Conservation (phyloP, 2,888 invertebrate genomes). For the Glyphotaelius pellucidus region DNA sequence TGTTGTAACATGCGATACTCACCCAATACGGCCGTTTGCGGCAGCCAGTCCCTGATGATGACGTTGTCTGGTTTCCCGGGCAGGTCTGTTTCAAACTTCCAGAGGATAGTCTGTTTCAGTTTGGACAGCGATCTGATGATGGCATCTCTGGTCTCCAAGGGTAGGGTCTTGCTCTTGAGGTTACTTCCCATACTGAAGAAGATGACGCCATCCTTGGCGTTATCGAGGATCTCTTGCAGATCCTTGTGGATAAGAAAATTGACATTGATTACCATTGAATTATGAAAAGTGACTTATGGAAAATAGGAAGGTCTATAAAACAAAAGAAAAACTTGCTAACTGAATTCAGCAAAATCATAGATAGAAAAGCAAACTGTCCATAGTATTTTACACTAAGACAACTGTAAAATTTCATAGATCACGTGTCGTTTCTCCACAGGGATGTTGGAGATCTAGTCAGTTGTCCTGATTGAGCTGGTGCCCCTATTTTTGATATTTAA, state of each 20-base stretch:
- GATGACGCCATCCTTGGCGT: constrained; percentile 68
- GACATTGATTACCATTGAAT: background rate
- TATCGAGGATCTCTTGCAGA: constrained; percentile 68
- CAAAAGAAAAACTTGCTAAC: too few species aligned
- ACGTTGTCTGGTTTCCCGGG: constrained; percentile 72
- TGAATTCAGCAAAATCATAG: too few species aligned
- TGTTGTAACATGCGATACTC: background rate
- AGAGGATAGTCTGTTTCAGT: constrained; percentile 69
- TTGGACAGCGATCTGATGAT: constrained; percentile 68
- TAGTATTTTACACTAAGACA: too few species aligned
- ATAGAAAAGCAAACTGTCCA: too few species aligned
- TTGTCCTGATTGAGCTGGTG: too few species aligned
- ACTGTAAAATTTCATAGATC: too few species aligned
- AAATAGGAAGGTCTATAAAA: too few species aligned
- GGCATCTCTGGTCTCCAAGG: constrained; percentile 65
- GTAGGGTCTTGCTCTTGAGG: constrained; percentile 67
- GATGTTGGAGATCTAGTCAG: too few species aligned
- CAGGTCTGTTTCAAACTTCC: constrained; percentile 69
- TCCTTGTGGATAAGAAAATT: constrained; percentile 60
- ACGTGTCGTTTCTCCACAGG: too few species aligned
- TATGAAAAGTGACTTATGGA: too few species aligned
- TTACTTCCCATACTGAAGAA: constrained; percentile 69
- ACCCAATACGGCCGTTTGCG: constrained; percentile 66
- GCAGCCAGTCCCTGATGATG: constrained; percentile 72
- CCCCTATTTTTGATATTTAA: too few species aligned